Evolutionary conservation across 2,113 vertebrate genomes (phyloP), one percentile per base, ranked within the genome.

Genomic region (Rattus rattus): DNA sequence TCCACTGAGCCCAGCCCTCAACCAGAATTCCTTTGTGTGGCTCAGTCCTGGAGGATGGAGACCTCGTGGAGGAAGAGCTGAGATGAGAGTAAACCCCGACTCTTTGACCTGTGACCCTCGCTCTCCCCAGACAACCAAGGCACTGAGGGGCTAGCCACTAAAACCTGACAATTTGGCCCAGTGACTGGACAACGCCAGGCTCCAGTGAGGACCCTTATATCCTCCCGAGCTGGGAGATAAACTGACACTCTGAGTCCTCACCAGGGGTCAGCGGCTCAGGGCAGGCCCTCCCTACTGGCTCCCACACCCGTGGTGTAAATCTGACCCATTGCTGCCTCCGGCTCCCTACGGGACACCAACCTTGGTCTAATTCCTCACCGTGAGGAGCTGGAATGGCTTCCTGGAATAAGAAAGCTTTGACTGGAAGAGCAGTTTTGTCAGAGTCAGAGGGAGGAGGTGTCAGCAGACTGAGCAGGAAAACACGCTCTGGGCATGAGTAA

Each of bases 261-360:
- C 33, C 61, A 43, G 86, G 43, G 11, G 30, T 39, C 5, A 5
- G 52, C n/a, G 22, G 13, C 20, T 92, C 43, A 24, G 75, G 36
- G 89, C 13, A 22, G 67, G 54, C 33, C 20, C 54, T 96, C 81
- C 65, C 54, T 2, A 5, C 8, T 26, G 59, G 5, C 24, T 39
- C 30, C 76, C n/a, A 3, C 30, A 52, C n/a, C 30, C 69, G 22
- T 79, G 30, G 5, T 16, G 2, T 73, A 56, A 83, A 87, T 70
- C 69, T 26, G 73, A 93, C 75, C n/a, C 52, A 61, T 33, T 81
- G 94, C 85, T 33, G 52, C 93, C 95, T 94, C 81, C 30, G 52
- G 30, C 91, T 96, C 88, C 80, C 75, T n/a, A 75, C 73, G 47
- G 7, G 91, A 91, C 94, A 96, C 54, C 22, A 26, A 7, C 61